Evolutionary conservation across 1,140 invertebrate species (phyloP), one percentile per base, ranked within the genome.

Genomic region (Dendroctonus valens): DNA sequence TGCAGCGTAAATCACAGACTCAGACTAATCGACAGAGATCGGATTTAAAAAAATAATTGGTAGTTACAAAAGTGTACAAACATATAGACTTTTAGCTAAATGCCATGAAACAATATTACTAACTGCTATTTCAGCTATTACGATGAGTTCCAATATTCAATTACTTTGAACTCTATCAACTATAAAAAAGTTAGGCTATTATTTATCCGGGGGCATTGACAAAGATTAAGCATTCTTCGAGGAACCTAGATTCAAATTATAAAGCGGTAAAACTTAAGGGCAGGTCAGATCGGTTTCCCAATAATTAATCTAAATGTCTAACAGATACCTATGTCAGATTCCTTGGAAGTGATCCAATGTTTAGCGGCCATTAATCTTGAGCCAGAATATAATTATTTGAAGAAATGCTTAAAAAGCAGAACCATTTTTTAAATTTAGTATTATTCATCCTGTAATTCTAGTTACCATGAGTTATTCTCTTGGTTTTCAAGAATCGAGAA

Each of bases 1-100:
- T 51, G 59, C 46, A 60, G 49, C 37, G 59, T 60, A 60, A 60
- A 60, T 60, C 59, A 60, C 59, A 60, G 57, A 59, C 14, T 44
- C n/a, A 37, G 39, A 57, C 40, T 12, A 41, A 41, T 40, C 53
- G 39, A 57, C 40, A 38, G 57, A 40, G 42, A 37, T 26, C 2
- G 48, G 37, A n/a, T 48, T 46, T 15, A 49, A 60, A 60, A 60
- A 60, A 60, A 51, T 59, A 59, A 59, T 59, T 59, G 55, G 55
- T 11, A 59, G 12, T 46, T 46, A 15, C 53, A 51, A 51, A 15
- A 15, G 26, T 26, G 26, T 3, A 26, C 26, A 26, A 26, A 26
- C 26, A 26, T 26, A 26, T 26, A 26, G 26, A 26, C 26, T 26
- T 26, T 26, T 26, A 26, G 26, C 26, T 26, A 26, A 26, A 3